A percentile compares a stretch with the other conserved stretches of the same genome.
phyloP scores from a whole-genome alignment of 2,888 invertebrate species.

The Papilio demoleus region DNA sequence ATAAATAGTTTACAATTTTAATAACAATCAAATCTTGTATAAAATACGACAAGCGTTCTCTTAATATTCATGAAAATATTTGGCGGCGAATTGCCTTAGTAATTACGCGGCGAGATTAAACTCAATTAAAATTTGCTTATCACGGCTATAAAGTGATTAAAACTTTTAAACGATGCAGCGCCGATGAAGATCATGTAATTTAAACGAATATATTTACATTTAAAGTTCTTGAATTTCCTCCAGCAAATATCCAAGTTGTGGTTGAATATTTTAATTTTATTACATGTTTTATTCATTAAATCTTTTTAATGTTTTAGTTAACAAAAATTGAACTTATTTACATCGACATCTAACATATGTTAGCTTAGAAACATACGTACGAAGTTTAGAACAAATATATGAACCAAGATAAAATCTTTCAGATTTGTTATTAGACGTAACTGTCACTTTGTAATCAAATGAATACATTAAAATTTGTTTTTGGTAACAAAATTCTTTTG shows the following conservation, averaged over 20 bases:
- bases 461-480: no score
- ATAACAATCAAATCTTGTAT: slow-evolving; percentile 28
- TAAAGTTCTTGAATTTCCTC: slow-evolving; percentile 34
- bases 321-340: neutral
- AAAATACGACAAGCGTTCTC: slow-evolving; percentile 39
- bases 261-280: slow-evolving; percentile 52
- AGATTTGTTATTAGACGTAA: neutral
- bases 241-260: slow-evolving; percentile 30
- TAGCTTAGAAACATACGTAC: no score
- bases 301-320: neutral
- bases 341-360: neutral
- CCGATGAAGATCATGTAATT: slow-evolving; percentile 41
- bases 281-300: slow-evolving; percentile 48
- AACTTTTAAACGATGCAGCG: slow-evolving; percentile 42
- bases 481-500: no score
- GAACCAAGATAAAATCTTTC: no score
- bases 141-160: slow-evolving; percentile 42
- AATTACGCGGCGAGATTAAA: slow-evolving; percentile 83
- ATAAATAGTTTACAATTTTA: neutral
- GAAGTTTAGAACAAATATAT: no score
- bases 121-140: slow-evolving; percentile 42
- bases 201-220: slow-evolving; percentile 41
- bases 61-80: slow-evolving; percentile 42
- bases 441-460: no score
- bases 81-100: slow-evolving; percentile 59